These are phyloP conservation scores for Rynchops niger DNA, from an alignment of 2,113 vertebrate genomes.

Conservation along the genomic window DNA sequence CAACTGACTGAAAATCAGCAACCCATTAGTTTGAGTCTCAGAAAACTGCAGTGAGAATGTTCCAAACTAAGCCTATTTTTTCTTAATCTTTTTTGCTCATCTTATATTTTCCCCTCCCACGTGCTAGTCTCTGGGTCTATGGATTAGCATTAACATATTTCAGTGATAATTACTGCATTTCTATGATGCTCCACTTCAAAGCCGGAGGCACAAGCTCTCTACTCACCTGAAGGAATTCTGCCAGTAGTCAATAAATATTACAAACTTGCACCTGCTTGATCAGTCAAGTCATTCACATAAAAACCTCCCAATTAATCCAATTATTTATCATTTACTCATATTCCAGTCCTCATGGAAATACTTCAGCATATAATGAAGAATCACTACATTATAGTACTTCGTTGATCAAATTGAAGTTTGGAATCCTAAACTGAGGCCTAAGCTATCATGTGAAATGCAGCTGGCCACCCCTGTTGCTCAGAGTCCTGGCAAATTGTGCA, in stretches of 20 bases:
- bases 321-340: background rate
- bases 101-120: background rate
- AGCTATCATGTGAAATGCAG: background rate
- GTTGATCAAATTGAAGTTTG: background rate
- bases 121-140: background rate
- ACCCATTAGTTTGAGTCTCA: background rate
- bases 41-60: background rate
- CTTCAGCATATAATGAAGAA: background rate
- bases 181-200: background rate
- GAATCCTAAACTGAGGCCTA: background rate
- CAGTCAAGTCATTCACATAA: background rate
- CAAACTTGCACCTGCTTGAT: background rate
- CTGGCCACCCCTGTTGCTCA: background rate
- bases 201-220: background rate
- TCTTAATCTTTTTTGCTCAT: background rate
- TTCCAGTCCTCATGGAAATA: background rate
- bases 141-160: background rate
- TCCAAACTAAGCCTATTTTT: background rate
- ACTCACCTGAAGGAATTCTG: background rate
- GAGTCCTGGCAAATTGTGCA: background rate
- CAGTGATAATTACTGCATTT: background rate
- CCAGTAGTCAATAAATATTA: background rate
- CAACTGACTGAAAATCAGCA: conserved; percentile 3
- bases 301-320: background rate
- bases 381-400: background rate